Percentiles rank a stretch among this genome's conserved stretches.
These are phyloP conservation scores for Xestia rhomboidea DNA, from an alignment of 2,888 invertebrate species.

Conservation along the genomic window DNA sequence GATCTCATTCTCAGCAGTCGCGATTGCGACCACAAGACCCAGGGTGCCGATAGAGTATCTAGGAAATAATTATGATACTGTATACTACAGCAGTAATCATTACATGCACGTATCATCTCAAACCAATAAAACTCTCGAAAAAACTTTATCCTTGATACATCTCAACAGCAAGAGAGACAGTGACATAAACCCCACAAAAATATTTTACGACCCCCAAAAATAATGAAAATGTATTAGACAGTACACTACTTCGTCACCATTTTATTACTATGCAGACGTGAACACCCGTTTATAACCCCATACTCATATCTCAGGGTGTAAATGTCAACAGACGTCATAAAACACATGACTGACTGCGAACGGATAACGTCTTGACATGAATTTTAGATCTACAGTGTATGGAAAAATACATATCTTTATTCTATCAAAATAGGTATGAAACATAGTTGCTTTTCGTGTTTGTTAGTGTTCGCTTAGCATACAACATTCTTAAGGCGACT, in stretches of 20 bases:
- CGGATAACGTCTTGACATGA: slow-evolving; percentile 72
- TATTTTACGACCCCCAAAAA: slow-evolving; percentile 40
- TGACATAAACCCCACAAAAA: slow-evolving; percentile 27
- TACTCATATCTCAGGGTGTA: slow-evolving; percentile 67
- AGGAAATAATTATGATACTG: neutral
- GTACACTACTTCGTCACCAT: slow-evolving; percentile 42
- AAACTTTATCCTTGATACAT: slow-evolving; percentile 9
- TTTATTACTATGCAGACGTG: slow-evolving; percentile 63
- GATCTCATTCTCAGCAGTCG: too few species aligned
- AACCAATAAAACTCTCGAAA: neutral
- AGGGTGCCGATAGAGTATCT: neutral
- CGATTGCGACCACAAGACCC: too few species aligned
- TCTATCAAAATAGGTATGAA: neutral
- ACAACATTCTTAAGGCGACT: neutral
- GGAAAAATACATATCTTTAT: slow-evolving; percentile 8
- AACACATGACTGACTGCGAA: slow-evolving; percentile 73
- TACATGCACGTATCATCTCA: neutral
- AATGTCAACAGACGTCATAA: slow-evolving; percentile 79
- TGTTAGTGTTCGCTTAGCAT: neutral
- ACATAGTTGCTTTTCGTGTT: neutral
- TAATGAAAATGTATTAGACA: slow-evolving; percentile 53
- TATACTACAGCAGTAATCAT: neutral
- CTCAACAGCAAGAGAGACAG: neutral
- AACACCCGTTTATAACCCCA: slow-evolving; percentile 63
- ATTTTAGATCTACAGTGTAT: slow-evolving; percentile 72